phyloP scores from a whole-genome alignment of 2,113 vertebrate genomes.

The Chaetorhynchus papuensis region DNA sequence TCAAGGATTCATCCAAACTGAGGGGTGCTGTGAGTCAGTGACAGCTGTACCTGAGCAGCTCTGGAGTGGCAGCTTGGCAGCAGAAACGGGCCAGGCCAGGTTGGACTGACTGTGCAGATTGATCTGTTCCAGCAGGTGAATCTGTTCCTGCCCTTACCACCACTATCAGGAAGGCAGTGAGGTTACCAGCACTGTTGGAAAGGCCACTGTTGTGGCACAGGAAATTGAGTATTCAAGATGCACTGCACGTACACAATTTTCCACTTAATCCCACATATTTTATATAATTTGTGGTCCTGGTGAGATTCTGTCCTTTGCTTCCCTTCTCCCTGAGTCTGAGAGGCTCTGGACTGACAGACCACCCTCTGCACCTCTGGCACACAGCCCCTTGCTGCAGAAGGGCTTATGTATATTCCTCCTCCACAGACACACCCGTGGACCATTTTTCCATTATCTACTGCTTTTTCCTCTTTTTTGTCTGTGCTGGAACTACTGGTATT shows the following conservation, averaged over 20 bases:
- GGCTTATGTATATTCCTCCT: background rate
- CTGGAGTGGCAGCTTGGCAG: background rate
- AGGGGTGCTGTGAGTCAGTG: background rate
- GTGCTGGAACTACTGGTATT: background rate
- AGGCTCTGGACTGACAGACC: background rate
- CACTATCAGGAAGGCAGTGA: background rate
- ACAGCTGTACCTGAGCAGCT: background rate
- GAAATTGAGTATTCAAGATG: background rate
- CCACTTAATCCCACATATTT: background rate
- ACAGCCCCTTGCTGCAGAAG: fast-evolving
- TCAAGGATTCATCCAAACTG: background rate
- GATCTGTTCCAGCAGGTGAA: background rate
- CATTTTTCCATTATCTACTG: background rate
- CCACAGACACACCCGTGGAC: background rate
- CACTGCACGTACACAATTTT: fast-evolving
- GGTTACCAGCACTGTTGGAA: background rate
- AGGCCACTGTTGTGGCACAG: background rate
- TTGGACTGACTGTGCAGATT: background rate
- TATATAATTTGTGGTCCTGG: background rate
- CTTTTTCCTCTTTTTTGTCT: background rate
- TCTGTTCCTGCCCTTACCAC: background rate
- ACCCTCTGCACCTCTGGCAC: background rate
- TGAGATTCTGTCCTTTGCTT: background rate
- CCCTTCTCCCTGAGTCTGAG: background rate
- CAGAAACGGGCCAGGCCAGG: background rate